Conservation (phyloP, 92 coral and sea anemone genomes). For the Galaxea fascicularis region DNA sequence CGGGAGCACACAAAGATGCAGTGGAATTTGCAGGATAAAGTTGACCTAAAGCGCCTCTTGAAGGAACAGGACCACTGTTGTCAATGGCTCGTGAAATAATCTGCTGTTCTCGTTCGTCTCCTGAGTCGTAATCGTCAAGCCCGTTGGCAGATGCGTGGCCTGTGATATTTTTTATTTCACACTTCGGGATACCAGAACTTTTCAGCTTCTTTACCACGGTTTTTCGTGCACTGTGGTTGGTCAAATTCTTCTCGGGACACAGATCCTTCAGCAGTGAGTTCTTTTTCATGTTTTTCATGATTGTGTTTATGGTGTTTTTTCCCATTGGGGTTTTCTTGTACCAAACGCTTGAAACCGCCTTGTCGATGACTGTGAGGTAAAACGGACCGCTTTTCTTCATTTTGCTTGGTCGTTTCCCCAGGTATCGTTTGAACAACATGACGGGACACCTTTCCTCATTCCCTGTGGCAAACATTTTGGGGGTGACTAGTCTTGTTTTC, state of each 20-base stretch:
- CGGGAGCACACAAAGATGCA: background rate
- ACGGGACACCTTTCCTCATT: slow-evolving; percentile 42
- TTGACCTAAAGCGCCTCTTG: background rate
- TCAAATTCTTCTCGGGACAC: slow-evolving; percentile 47
- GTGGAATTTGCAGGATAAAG: slow-evolving; percentile 10
- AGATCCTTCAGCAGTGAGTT: slow-evolving; percentile 41
- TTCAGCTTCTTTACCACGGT: slow-evolving; percentile 39
- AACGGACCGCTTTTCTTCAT: slow-evolving; percentile 53
- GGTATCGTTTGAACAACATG: slow-evolving; percentile 32
- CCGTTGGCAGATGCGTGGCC: background rate
- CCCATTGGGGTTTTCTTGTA: slow-evolving; percentile 63
- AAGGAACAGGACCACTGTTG: background rate
- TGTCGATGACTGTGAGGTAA: slow-evolving; percentile 52
- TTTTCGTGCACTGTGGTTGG: slow-evolving; percentile 59
- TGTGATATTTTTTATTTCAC: slow-evolving; percentile 47
- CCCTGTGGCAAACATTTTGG: slow-evolving; percentile 46
- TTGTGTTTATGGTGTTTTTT: slow-evolving; percentile 46
- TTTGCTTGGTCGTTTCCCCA: slow-evolving; percentile 42
- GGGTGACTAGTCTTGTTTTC: slow-evolving; percentile 36
- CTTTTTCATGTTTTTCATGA: slow-evolving; percentile 61
- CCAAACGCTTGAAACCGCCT: slow-evolving; percentile 46
- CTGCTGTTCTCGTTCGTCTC: slow-evolving; percentile 3
- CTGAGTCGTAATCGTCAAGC: background rate
- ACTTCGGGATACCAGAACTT: slow-evolving; percentile 42
- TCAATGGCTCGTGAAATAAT: background rate